A percentile compares a stretch with the other conserved stretches of the same genome.
Evolutionary conservation across 2,888 invertebrate species (phyloP).

Genomic region (Podotricha telesiphe): DNA sequence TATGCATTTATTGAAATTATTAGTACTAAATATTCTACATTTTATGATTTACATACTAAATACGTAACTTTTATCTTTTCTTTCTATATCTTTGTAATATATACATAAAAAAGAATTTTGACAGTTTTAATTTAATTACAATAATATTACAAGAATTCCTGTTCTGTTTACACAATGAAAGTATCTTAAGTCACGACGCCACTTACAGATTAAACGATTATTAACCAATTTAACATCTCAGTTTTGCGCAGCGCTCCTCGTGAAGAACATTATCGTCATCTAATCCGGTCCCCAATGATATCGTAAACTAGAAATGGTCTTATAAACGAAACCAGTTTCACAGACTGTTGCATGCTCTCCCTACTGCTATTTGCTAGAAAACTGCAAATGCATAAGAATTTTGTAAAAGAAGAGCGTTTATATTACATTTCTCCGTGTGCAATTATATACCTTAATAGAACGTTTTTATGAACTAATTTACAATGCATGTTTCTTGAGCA

Average conservation of each 20-base stretch:
- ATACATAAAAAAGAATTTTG: background rate
- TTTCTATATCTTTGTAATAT: too few species aligned
- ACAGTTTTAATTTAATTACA: background rate
- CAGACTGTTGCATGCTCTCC: constrained; percentile 70
- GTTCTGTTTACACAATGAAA: constrained; percentile 51
- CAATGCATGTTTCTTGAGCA: constrained; percentile 48
- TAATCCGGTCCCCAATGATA: constrained; percentile 79
- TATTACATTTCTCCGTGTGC: constrained; percentile 11
- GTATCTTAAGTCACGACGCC: constrained; percentile 57
- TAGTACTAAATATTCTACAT: too few species aligned
- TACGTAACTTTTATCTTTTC: too few species aligned
- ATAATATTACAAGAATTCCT: background rate
- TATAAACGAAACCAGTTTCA: constrained; percentile 75
- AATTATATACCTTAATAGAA: constrained; percentile 27
- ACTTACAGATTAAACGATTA: constrained; percentile 67
- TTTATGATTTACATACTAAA: too few species aligned
- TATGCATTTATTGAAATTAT: too few species aligned
- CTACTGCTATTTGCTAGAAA: constrained; percentile 66
- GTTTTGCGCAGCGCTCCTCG: constrained; percentile 75
- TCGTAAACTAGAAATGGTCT: constrained; percentile 80
- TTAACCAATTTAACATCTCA: constrained; percentile 70
- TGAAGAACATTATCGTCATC: constrained; percentile 72
- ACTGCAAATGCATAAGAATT: constrained; percentile 60
- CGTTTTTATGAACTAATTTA: constrained; percentile 54
- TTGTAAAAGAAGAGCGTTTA: constrained; percentile 36